Conservation (phyloP, 2,888 invertebrate genomes). For the Caenorhabditis parvicauda region DNA sequence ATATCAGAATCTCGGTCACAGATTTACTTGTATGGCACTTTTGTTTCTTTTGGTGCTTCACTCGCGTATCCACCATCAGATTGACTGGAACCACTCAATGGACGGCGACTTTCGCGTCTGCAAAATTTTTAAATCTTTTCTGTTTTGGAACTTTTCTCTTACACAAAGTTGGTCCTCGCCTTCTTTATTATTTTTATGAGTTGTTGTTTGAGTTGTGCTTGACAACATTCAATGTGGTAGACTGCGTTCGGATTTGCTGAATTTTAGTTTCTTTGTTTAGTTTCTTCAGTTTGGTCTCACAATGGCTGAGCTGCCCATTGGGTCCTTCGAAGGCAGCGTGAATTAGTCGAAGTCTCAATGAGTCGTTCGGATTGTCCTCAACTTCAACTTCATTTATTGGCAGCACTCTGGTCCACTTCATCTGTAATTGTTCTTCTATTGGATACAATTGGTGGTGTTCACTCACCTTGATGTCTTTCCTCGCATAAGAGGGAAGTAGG, state of each 20-base stretch:
- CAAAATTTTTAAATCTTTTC: not conserved
- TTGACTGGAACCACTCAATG: conserved; percentile 43
- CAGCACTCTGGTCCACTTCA: conserved; percentile 36
- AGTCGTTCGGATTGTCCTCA: conserved; percentile 26
- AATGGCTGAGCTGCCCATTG: conserved; percentile 39
- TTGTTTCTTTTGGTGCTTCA: conserved; percentile 39
- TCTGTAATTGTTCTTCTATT: conserved; percentile 6
- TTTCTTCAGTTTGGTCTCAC: conserved; percentile 8
- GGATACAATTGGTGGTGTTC: not conserved
- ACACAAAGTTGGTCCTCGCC: conserved; percentile 30
- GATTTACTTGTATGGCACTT: not conserved
- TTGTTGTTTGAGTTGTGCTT: conserved; percentile 35
- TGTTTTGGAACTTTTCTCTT: not conserved
- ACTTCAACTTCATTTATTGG: conserved; percentile 42
- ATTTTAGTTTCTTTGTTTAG: not conserved
- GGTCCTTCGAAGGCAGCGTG: conserved; percentile 35
- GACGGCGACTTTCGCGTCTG: conserved; percentile 30
- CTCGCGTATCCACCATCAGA: conserved; percentile 48
- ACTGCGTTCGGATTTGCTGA: conserved; percentile 35
- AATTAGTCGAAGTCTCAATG: conserved; percentile 20
- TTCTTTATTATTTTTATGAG: conserved; percentile 36
- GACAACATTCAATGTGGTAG: conserved; percentile 39
- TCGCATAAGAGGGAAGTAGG: conserved; percentile 32
- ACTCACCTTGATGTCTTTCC: conserved; percentile 30
- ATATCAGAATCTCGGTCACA: too few species aligned